phyloP scores from a whole-genome alignment of 2,113 vertebrate species.

The Ailuropoda melanoleuca region DNA sequence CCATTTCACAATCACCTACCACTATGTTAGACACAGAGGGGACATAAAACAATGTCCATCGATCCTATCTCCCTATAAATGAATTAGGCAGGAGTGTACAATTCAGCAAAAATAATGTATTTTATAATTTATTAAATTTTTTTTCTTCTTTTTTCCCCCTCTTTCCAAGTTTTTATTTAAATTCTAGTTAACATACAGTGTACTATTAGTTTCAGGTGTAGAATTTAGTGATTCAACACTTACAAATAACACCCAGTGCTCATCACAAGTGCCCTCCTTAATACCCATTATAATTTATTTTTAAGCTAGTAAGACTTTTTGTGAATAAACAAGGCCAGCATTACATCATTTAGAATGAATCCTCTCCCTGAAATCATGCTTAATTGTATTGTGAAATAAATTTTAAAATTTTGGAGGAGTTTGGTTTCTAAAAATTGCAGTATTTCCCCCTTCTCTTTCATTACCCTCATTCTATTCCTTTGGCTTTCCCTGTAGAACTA shows the following conservation, averaged over 20 bases:
- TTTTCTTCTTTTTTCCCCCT: neutral
- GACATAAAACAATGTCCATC: neutral
- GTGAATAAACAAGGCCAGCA: neutral
- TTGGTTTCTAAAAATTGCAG: slow-evolving; percentile 11
- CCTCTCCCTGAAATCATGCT: neutral
- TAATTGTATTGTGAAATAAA: neutral
- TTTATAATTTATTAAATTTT: neutral
- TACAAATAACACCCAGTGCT: neutral
- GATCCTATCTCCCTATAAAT: neutral
- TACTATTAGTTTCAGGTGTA: neutral
- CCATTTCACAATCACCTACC: neutral
- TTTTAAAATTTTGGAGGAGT: neutral
- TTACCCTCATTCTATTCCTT: neutral
- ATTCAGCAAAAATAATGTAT: neutral
- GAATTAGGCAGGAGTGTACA: neutral
- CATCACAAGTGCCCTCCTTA: neutral
- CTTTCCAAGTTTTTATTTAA: neutral
- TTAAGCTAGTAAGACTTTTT: slow-evolving; percentile 6
- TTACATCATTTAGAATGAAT: neutral
- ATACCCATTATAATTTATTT: neutral
- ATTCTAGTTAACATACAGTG: neutral
- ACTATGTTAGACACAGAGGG: neutral
- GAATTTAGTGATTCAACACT: neutral
- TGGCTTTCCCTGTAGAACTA: slow-evolving; percentile 29
- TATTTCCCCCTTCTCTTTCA: neutral